These are phyloP conservation scores for Pogonognathellus flavescens DNA, from an alignment of 1,140 invertebrate genomes.

Conservation along the genomic window DNA sequence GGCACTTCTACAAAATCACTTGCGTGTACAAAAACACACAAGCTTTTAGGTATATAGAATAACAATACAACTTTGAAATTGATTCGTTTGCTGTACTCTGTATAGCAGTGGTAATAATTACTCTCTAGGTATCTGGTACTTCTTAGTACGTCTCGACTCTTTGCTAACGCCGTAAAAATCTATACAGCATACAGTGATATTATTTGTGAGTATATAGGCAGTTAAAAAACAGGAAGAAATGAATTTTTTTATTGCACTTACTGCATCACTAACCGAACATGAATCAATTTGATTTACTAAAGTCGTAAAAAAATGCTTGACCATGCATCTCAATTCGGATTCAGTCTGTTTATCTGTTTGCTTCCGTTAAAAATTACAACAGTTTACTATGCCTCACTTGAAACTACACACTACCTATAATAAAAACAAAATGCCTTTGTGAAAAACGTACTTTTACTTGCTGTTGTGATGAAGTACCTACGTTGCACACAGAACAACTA, in stretches of 20 bases:
- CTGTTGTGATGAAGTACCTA: not conserved
- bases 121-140: no score
- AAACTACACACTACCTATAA: no score
- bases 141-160: no score
- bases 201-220: not conserved
- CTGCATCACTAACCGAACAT: slow-evolving; percentile 36
- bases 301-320: slow-evolving; percentile 37
- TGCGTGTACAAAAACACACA: no score
- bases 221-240: slow-evolving; percentile 5
- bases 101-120: not conserved
- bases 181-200: not conserved
- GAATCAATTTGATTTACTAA: slow-evolving; percentile 21
- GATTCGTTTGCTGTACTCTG: not conserved
- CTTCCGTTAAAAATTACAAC: not conserved
- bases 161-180: no score
- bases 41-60: no score
- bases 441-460: slow-evolving; percentile 11
- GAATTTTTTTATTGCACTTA: slow-evolving; percentile 14
- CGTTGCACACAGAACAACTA: no score
- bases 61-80: not conserved
- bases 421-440: not conserved
- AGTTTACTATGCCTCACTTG: not conserved
- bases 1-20: no score
- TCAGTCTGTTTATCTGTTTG: slow-evolving; percentile 4
- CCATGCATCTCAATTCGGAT: slow-evolving; percentile 16